Evolutionary conservation across 2,113 vertebrate species (phyloP).

Genomic region (Hippotragus niger): DNA sequence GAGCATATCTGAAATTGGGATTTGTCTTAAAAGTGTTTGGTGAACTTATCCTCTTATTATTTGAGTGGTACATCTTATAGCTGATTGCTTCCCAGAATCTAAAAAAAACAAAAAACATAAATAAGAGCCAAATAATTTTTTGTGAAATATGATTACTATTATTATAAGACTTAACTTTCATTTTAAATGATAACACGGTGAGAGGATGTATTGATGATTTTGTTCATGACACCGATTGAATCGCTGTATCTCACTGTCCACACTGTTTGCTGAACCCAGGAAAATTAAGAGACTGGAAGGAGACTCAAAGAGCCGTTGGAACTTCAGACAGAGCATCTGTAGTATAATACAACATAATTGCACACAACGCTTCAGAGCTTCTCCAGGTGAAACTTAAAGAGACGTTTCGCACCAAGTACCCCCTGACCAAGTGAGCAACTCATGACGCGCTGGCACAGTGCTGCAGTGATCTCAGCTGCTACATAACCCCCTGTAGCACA

Average conservation of each 20-base stretch:
- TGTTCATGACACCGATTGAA: neutral
- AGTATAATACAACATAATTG: fast-evolving
- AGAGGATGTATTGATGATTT: neutral
- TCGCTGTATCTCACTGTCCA: neutral
- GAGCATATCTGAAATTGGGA: neutral
- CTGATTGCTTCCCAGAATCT: neutral
- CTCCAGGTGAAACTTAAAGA: neutral
- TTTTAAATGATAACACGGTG: neutral
- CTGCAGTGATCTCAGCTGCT: neutral
- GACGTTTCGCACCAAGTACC: fast-evolving
- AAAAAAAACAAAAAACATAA: neutral
- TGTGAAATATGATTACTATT: neutral
- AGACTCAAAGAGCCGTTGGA: fast-evolving
- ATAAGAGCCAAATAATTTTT: neutral
- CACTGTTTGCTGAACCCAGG: neutral
- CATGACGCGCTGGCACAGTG: fast-evolving
- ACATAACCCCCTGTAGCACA: fast-evolving
- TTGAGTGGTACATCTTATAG: neutral
- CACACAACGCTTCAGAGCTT: neutral
- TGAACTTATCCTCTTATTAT: neutral
- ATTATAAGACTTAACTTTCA: neutral
- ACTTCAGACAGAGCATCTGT: neutral
- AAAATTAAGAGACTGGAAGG: neutral
- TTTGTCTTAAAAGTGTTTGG: neutral
- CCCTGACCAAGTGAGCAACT: neutral